phyloP scores from a whole-genome alignment of 1,140 invertebrate genomes.

The Macrosteles quadrilineatus region DNA sequence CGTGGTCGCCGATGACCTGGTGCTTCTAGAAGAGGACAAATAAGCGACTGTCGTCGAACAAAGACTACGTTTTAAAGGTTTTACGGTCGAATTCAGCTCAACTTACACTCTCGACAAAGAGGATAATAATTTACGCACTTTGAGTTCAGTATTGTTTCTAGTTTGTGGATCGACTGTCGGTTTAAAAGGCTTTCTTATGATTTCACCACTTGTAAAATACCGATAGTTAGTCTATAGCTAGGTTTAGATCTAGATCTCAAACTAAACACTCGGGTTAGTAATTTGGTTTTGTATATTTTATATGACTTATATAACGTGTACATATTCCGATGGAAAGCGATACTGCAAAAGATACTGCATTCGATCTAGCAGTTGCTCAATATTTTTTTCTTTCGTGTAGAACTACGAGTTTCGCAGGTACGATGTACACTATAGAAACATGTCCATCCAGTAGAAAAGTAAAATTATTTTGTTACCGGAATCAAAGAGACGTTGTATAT shows the following conservation, averaged over 20 bases:
- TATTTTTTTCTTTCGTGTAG: neutral
- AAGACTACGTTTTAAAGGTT: no score
- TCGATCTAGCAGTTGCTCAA: constrained; percentile 11
- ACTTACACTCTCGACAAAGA: neutral
- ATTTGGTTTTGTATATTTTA: no score
- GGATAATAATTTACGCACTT: no score
- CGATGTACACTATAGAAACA: constrained; percentile 1
- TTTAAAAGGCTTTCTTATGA: no score
- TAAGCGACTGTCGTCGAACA: no score
- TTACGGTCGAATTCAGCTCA: neutral
- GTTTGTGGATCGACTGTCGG: no score
- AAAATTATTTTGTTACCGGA: constrained; percentile 6
- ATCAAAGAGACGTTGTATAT: neutral
- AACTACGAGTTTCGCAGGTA: neutral
- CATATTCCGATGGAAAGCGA: neutral
- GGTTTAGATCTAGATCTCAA: no score
- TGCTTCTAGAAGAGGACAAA: constrained; percentile 80
- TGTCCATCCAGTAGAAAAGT: constrained; percentile 10
- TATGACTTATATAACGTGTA: constrained; percentile 1
- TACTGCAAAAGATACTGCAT: neutral
- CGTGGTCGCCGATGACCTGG: constrained; percentile 89
- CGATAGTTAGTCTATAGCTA: no score
- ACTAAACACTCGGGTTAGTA: no score
- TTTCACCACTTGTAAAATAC: no score
- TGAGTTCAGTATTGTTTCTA: no score